Conservation (phyloP, 2,797 vertebrate genomes). For the Dendrocincla fuliginosa region DNA sequence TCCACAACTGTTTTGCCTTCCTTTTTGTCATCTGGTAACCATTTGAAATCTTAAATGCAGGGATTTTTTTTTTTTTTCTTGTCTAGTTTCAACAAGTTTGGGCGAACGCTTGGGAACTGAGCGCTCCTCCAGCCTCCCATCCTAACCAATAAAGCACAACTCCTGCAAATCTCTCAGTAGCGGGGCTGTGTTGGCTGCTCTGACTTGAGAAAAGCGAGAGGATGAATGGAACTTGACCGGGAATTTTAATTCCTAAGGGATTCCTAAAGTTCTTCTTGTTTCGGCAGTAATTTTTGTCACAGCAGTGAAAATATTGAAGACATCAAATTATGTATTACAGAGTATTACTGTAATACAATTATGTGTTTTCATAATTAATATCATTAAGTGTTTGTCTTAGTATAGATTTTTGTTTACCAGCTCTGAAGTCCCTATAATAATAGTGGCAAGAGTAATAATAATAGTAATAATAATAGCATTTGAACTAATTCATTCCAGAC, state of each 20-base stretch:
- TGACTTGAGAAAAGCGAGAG: neutral
- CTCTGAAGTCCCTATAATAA: neutral
- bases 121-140: neutral
- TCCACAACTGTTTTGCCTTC: neutral
- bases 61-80: neutral
- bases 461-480: neutral
- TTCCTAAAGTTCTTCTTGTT: neutral
- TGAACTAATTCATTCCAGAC: neutral
- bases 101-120: conserved; percentile 29
- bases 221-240: neutral
- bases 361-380: conserved; percentile 8
- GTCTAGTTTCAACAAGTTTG: conserved; percentile 70
- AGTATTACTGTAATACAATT: neutral
- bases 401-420: neutral
- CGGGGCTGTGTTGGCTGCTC: neutral
- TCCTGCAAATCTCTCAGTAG: neutral
- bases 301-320: neutral
- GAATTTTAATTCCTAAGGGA: neutral
- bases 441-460: neutral
- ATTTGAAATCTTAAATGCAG: conserved; percentile 53
- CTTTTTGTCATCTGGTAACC: conserved; percentile 38
- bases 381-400: neutral
- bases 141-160: neutral
- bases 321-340: neutral
- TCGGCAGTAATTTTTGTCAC: neutral